Conservation (phyloP, 2,888 invertebrate species). For the Drosophila anomelani region DNA sequence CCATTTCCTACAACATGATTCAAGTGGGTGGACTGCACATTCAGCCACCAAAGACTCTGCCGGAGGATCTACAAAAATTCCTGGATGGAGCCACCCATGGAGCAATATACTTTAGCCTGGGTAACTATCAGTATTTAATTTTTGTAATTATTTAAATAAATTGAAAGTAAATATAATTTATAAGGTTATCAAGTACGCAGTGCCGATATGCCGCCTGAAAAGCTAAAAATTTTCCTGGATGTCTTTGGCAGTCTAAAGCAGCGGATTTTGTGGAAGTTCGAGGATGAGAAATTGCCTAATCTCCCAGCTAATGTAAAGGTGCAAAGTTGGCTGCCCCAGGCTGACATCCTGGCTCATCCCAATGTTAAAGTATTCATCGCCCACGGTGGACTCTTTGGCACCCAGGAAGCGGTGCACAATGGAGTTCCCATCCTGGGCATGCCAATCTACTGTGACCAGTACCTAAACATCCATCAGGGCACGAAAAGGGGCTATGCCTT, state of each 20-base stretch:
- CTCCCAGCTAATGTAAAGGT: constrained; percentile 85
- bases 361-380: constrained; percentile 84
- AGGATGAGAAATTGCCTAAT: constrained; percentile 82
- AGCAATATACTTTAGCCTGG: constrained; percentile 84
- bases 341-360: constrained; percentile 84
- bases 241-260: constrained; percentile 84
- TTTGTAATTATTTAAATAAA: neutral
- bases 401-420: constrained; percentile 81
- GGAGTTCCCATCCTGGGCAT: constrained; percentile 84
- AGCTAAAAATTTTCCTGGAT: constrained; percentile 57
- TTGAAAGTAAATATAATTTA: neutral
- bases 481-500: constrained; percentile 73
- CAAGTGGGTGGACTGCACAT: constrained; percentile 86
- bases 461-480: constrained; percentile 73
- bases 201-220: constrained; percentile 16
- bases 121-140: constrained; percentile 38
- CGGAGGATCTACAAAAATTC: constrained; percentile 80
- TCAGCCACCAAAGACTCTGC: constrained; percentile 69
- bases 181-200: constrained; percentile 23
- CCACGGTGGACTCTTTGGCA: constrained; percentile 82
- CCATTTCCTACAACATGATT: constrained; percentile 84
- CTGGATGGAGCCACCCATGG: constrained; percentile 83
- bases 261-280: constrained; percentile 85
- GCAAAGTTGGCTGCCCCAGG: constrained; percentile 86
- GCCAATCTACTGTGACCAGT: constrained; percentile 83